These are phyloP conservation scores for Chaenodraco wilsoni DNA, from an alignment of 2,797 vertebrate species.

Conservation along the genomic window DNA sequence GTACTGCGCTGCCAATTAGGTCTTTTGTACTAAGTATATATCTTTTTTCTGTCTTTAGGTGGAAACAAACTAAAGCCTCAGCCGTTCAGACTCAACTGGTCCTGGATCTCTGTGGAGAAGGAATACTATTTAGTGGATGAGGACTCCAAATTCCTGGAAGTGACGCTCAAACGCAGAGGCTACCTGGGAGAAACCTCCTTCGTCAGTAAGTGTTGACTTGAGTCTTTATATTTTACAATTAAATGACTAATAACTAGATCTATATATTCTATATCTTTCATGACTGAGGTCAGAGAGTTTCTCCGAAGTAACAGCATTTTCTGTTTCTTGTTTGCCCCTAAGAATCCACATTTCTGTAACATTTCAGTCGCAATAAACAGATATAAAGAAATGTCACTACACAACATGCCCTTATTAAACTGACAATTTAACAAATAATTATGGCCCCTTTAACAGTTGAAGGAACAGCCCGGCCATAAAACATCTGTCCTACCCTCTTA, in stretches of 20 bases:
- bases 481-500: constrained; percentile 4
- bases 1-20: constrained; percentile 9
- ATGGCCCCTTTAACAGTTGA: constrained; percentile 28
- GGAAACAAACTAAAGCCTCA: constrained; percentile 88
- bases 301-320: not conserved
- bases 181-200: constrained; percentile 90
- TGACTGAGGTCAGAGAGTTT: not conserved
- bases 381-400: constrained; percentile 13
- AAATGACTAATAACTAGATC: not conserved
- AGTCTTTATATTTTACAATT: not conserved
- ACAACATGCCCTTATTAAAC: constrained; percentile 49
- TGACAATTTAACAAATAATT: constrained; percentile 47
- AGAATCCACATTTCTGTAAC: not conserved
- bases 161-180: constrained; percentile 86
- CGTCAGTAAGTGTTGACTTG: constrained; percentile 84
- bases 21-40: constrained; percentile 32
- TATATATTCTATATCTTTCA: not conserved
- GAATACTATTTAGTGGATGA: constrained; percentile 87
- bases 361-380: constrained; percentile 1
- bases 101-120: constrained; percentile 91
- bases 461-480: constrained; percentile 58
- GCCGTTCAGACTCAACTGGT: constrained; percentile 89
- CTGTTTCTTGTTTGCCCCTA: not conserved
- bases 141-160: constrained; percentile 86
- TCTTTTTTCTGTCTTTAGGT: constrained; percentile 73